Evolutionary conservation across 2,113 vertebrate species (phyloP), one percentile per base, ranked within the genome.

Genomic region (Mus pahari): DNA sequence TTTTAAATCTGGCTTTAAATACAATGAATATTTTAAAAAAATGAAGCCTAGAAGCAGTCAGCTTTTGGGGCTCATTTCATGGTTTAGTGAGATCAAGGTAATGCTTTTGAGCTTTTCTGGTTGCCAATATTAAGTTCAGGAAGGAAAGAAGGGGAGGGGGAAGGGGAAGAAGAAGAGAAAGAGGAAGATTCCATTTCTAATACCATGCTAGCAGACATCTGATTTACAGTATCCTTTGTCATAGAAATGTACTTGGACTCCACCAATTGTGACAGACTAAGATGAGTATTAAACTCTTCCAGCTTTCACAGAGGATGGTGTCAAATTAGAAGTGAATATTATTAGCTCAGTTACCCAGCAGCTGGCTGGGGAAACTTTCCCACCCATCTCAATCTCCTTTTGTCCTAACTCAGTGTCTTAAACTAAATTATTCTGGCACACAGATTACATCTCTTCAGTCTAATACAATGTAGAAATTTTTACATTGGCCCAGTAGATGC

Each of bases 381-480:
- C 39, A 86, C 26, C 3, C 81, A 42, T n/a, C 22, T 55, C 39
- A 87, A 60, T 96, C 39, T 84, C 28, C 2, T 75, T 5, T 55
- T 71, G 39, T 53, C 48, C 28, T 92, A 28, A 73, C 3, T 9
- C 11, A 48, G 66, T 81, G 17, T 24, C 71, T 91, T 79, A 11
- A 84, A 74, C 28, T 28, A n/a, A 33, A 74, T 10, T 60, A 31
- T 62, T 81, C 62, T 74, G 87, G 77, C 42, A 83, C 83, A 73
- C 64, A 78, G 36, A 60, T 66, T 55, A 90, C 88, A 75, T 45
- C n/a, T 33, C n/a, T 91, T 91, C 14, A 36, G 7, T 91, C 17
- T 95, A 94, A 94, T 92, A n/a, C 39, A 77, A 42, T 36, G 86
- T 81, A 53, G n/a, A 77, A 53, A 50, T 93, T 33, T 88, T 88